Evolutionary conservation across 53 echinoderm and acorn worm genomes (phyloP).

Genomic region (Hippasteria phrygiana): DNA sequence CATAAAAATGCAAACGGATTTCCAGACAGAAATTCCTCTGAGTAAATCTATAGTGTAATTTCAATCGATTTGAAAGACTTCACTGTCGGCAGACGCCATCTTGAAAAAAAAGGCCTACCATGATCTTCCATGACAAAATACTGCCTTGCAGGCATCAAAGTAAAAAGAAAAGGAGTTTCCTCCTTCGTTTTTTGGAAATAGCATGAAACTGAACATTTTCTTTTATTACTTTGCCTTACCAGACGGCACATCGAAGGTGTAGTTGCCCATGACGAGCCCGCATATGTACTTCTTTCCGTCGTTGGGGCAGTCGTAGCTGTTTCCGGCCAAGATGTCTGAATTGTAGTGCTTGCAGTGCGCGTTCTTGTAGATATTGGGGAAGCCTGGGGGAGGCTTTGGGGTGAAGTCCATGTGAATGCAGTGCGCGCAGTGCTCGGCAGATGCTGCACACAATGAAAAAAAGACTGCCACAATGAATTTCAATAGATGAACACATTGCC

Average conservation of each 20-base stretch:
- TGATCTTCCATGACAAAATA: too few relatives aligned
- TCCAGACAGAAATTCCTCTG: too few relatives aligned
- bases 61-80: too few relatives aligned
- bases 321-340: background rate
- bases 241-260: constrained; percentile 34
- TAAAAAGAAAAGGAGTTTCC: too few relatives aligned
- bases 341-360: constrained; percentile 4
- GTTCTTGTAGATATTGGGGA: constrained; percentile 49
- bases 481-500: background rate
- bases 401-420: constrained; percentile 44
- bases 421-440: constrained; percentile 13
- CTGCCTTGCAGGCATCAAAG: too few relatives aligned
- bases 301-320: constrained; percentile 8
- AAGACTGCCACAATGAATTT: background rate
- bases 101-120: too few relatives aligned
- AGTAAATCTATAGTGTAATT: too few relatives aligned
- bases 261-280: constrained; percentile 26
- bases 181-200: too few relatives aligned
- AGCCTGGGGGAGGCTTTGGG: constrained; percentile 20
- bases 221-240: too few relatives aligned
- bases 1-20: too few relatives aligned
- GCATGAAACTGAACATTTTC: too few relatives aligned
- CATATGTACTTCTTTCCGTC: constrained; percentile 42
- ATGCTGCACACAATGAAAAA: background rate
- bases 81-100: too few relatives aligned